These are phyloP conservation scores for Manduca sexta DNA, from an alignment of 1,140 invertebrate species.

Conservation along the genomic window DNA sequence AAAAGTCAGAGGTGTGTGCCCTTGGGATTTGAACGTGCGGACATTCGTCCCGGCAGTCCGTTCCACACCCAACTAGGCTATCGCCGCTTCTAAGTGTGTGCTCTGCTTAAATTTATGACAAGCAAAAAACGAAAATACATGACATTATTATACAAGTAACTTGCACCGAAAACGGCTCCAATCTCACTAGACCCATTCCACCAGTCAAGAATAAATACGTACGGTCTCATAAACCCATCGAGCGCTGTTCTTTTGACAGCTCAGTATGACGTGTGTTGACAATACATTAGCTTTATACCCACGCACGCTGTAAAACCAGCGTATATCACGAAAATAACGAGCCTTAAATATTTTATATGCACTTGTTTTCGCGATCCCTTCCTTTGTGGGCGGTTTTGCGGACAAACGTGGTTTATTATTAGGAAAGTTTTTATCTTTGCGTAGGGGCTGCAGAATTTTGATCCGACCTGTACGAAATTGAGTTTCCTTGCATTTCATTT, in stretches of 20 bases:
- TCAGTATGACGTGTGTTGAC: constrained; percentile 10
- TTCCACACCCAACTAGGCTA: too few species aligned
- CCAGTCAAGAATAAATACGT: constrained; percentile 1
- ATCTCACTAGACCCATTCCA: too few species aligned
- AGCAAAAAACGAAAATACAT: too few species aligned
- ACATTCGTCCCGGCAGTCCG: too few species aligned
- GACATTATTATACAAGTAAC: too few species aligned
- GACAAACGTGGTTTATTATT: constrained; percentile 19
- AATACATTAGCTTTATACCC: constrained; percentile 12
- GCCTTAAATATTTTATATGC: constrained; percentile 44
- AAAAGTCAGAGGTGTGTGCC: too few species aligned
- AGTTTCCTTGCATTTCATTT: constrained; percentile 45
- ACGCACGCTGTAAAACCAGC: constrained; percentile 1
- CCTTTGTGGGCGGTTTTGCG: constrained; percentile 8
- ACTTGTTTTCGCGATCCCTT: constrained; percentile 20
- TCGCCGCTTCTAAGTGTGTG: too few species aligned
- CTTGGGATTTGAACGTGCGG: too few species aligned
- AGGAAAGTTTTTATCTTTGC: constrained; percentile 36
- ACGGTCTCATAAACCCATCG: background rate
- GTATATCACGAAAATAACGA: constrained; percentile 24
- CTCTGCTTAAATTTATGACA: too few species aligned
- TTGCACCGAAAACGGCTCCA: too few species aligned
- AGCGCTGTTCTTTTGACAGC: background rate
- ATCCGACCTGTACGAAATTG: constrained; percentile 38
- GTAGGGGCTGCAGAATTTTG: constrained; percentile 17